Evolutionary conservation across 2,113 vertebrate genomes (phyloP).

Genomic region (Antigone vipio): DNA sequence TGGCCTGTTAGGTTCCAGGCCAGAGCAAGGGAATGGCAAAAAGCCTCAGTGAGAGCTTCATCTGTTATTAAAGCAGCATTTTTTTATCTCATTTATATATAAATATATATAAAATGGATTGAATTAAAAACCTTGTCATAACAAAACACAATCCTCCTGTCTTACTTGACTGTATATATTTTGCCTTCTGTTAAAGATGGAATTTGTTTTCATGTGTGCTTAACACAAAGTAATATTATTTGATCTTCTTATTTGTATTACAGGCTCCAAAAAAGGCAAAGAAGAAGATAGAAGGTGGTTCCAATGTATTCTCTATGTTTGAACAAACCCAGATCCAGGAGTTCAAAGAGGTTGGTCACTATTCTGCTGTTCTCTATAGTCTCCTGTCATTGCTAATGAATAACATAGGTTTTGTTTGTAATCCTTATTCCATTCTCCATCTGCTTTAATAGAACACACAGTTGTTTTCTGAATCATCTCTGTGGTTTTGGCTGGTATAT

Average conservation of each 20-base stretch:
- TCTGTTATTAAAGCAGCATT: not conserved
- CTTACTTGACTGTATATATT: not conserved
- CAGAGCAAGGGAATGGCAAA: not conserved
- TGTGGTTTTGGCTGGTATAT: slow-evolving; percentile 55
- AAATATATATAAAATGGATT: not conserved
- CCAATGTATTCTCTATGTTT: slow-evolving; percentile 92
- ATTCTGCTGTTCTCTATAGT: not conserved
- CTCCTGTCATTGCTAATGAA: slow-evolving; percentile 13
- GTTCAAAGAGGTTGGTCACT: slow-evolving; percentile 85
- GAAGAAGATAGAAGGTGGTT: slow-evolving; percentile 82
- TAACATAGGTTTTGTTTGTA: slow-evolving; percentile 51
- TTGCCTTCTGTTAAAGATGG: not conserved
- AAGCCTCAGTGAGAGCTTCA: not conserved
- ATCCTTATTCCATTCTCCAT: slow-evolving; percentile 18
- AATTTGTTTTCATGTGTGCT: not conserved
- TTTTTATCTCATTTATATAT: not conserved
- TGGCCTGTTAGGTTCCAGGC: not conserved
- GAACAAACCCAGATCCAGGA: slow-evolving; percentile 93
- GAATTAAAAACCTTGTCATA: not conserved
- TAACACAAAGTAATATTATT: not conserved
- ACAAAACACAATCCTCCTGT: not conserved
- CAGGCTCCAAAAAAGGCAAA: slow-evolving; percentile 88
- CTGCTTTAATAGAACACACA: slow-evolving; percentile 51
- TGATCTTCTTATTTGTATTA: not conserved
- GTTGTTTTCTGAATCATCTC: slow-evolving; percentile 61